Evolutionary conservation across 2,797 vertebrate species (phyloP).

Genomic region (Varecia variegata): DNA sequence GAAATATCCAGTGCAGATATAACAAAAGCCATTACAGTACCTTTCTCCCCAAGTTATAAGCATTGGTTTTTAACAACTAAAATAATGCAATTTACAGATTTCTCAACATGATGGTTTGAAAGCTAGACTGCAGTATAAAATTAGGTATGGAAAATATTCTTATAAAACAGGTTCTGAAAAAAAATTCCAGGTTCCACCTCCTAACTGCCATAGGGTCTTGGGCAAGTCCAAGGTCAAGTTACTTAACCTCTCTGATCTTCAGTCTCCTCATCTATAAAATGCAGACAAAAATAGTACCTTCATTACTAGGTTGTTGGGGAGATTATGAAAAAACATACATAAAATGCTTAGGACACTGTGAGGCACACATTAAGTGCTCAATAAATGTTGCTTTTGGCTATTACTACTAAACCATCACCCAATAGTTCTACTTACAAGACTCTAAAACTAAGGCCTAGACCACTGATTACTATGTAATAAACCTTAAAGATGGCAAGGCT

Average conservation of each 20-base stretch:
- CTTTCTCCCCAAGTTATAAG: not conserved
- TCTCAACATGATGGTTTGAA: not conserved
- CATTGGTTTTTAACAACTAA: not conserved
- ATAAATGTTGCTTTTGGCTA: not conserved
- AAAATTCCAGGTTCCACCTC: not conserved
- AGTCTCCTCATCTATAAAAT: not conserved
- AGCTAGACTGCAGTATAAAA: not conserved
- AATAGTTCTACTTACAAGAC: not conserved
- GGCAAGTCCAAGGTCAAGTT: not conserved
- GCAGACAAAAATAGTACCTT: not conserved
- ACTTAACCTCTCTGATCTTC: constrained; percentile 5
- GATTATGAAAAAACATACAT: not conserved
- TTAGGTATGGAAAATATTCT: not conserved
- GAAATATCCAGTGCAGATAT: not conserved
- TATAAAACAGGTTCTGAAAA: not conserved
- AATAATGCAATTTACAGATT: not conserved
- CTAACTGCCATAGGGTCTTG: not conserved
- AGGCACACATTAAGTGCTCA: not conserved
- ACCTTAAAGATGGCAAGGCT: not conserved
- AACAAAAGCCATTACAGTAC: not conserved
- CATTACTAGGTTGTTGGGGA: not conserved
- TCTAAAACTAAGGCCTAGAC: not conserved
- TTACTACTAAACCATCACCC: not conserved
- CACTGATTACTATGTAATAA: not conserved
- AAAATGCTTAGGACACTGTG: constrained; percentile 20